Evolutionary conservation across 1,140 invertebrate species (phyloP).

Genomic region (Chironomus striatipennis): DNA sequence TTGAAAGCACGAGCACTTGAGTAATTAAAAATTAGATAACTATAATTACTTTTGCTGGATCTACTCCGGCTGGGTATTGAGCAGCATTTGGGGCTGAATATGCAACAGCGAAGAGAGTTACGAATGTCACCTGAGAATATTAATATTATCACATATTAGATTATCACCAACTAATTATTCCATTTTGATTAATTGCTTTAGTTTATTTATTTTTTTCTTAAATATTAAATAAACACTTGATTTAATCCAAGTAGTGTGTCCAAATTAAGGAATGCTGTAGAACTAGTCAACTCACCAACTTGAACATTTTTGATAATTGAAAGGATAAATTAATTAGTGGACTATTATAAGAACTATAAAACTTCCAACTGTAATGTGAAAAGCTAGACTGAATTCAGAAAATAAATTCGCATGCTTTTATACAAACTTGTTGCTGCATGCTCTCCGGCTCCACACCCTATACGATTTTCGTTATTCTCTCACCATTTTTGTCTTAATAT

Average conservation of each 20-base stretch:
- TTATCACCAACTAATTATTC: no score
- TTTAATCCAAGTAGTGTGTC: background rate
- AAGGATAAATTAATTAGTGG: background rate
- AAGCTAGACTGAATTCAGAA: background rate
- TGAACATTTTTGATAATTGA: constrained; percentile 13
- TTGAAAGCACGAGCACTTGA: no score
- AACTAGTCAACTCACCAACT: background rate
- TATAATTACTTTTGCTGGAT: constrained; percentile 29
- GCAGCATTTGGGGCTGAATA: constrained; percentile 38
- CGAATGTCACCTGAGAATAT: constrained; percentile 29
- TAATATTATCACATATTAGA: background rate
- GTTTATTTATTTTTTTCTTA: background rate
- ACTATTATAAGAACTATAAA: constrained; percentile 20
- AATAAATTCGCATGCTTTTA: constrained; percentile 11
- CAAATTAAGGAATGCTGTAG: background rate
- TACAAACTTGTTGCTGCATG: background rate
- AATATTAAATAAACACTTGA: background rate
- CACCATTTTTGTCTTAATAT: background rate
- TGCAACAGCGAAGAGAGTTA: constrained; percentile 32
- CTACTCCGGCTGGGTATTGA: constrained; percentile 39
- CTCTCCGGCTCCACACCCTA: constrained; percentile 2
- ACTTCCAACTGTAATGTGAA: constrained; percentile 19
- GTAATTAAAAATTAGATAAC: no score
- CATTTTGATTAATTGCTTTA: background rate
- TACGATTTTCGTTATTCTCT: background rate